Percentiles rank a stretch among this genome's conserved stretches.
Conservation (phyloP, 2,888 invertebrate genomes). For the Stratiomys singularior region DNA sequence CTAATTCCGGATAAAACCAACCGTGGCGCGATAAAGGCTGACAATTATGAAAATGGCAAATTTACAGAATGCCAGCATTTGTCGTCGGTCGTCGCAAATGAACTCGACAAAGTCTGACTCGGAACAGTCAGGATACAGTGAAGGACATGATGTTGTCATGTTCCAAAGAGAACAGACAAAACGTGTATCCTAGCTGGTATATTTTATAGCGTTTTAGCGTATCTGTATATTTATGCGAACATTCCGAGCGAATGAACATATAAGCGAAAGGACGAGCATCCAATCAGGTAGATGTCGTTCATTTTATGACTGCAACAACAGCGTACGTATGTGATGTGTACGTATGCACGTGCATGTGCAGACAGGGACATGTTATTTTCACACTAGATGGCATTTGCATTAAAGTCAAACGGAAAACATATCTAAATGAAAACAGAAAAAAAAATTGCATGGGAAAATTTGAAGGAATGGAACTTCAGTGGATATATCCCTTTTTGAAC, state of each 20-base stretch:
- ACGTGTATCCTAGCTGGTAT: not conserved
- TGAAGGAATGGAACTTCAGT: too few species aligned
- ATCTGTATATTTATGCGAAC: not conserved
- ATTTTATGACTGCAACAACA: slow-evolving; percentile 33
- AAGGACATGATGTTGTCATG: slow-evolving; percentile 10
- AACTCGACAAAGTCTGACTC: not conserved
- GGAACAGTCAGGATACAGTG: not conserved
- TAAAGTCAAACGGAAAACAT: slow-evolving; percentile 29
- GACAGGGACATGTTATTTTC: slow-evolving; percentile 41
- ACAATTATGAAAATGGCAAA: slow-evolving; percentile 47
- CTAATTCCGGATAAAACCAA: slow-evolving; percentile 14
- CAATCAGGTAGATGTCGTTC: slow-evolving; percentile 48
- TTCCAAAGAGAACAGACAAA: not conserved
- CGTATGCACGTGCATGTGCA: not conserved
- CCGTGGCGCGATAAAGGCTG: slow-evolving; percentile 37
- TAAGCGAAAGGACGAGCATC: slow-evolving; percentile 7
- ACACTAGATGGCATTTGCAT: slow-evolving; percentile 47
- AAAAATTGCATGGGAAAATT: too few species aligned
- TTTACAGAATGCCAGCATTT: slow-evolving; percentile 13
- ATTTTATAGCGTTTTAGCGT: not conserved
- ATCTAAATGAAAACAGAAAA: not conserved
- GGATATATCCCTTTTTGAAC: too few species aligned
- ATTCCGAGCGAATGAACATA: not conserved
- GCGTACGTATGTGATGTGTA: slow-evolving; percentile 2
- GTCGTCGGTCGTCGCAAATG: not conserved